phyloP scores from a whole-genome alignment of 1,140 invertebrate species.

The Aphis gossypii region DNA sequence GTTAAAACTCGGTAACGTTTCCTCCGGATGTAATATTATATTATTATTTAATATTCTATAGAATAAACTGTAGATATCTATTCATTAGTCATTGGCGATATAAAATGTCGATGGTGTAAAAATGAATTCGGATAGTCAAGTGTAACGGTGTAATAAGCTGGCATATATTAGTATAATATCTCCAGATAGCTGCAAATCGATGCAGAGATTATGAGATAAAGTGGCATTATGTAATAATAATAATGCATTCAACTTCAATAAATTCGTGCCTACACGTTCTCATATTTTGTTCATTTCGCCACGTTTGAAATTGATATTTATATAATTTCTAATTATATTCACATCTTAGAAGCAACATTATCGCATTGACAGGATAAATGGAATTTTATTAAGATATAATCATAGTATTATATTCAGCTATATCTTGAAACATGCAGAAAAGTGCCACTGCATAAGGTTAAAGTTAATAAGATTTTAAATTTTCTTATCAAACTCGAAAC shows the following conservation, averaged over 20 bases:
- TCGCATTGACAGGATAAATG: not conserved
- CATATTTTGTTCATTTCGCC: not conserved
- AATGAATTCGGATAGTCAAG: not conserved
- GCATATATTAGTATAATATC: too few species aligned
- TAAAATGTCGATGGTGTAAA: not conserved
- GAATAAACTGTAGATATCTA: not conserved
- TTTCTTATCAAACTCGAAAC: not conserved
- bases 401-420: not conserved
- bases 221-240: not conserved
- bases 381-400: not conserved
- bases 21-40: not conserved
- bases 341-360: not conserved
- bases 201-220: too few species aligned
- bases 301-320: not conserved
- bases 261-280: not conserved
- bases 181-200: not conserved
- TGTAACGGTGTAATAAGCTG: not conserved
- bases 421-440: not conserved
- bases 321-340: not conserved
- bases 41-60: not conserved
- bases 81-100: not conserved
- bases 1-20: not conserved
- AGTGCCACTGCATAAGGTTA: not conserved
- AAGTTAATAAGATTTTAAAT: not conserved
- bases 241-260: not conserved